These are phyloP conservation scores for Pseudorectes ferrugineus DNA, from an alignment of 2,113 vertebrate genomes.

Conservation along the genomic window DNA sequence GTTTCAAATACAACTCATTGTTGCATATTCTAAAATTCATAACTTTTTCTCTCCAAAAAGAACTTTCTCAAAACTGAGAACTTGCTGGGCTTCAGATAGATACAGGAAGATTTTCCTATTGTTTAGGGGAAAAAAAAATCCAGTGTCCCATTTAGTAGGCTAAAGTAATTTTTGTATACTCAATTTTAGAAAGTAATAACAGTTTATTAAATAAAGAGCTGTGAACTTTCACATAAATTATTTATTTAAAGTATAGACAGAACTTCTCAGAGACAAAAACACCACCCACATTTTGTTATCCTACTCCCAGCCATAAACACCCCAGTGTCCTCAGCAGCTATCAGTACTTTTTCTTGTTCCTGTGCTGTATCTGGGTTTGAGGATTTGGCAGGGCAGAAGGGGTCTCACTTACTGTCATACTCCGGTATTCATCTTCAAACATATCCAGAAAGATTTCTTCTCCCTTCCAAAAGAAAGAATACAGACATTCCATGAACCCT, in stretches of 20 bases:
- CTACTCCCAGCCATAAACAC: not conserved
- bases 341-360: not conserved
- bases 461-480: conserved; percentile 73
- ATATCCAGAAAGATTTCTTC: conserved; percentile 99
- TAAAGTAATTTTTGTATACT: not conserved
- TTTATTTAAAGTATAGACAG: not conserved
- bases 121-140: not conserved
- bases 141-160: not conserved
- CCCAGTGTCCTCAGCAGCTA: not conserved
- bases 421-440: conserved; percentile 98
- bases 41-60: not conserved
- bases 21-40: not conserved
- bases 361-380: not conserved
- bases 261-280: not conserved
- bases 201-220: not conserved
- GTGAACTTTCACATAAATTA: not conserved
- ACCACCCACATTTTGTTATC: not conserved
- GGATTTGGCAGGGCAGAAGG: not conserved
- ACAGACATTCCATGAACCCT: not conserved
- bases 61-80: not conserved
- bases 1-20: not conserved
- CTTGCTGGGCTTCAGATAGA: not conserved
- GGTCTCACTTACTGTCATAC: conserved; percentile 87
- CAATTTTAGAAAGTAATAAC: not conserved
- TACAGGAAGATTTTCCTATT: not conserved